phyloP scores from a whole-genome alignment of 2,888 invertebrate species.

The Trichacis sp. region DNA sequence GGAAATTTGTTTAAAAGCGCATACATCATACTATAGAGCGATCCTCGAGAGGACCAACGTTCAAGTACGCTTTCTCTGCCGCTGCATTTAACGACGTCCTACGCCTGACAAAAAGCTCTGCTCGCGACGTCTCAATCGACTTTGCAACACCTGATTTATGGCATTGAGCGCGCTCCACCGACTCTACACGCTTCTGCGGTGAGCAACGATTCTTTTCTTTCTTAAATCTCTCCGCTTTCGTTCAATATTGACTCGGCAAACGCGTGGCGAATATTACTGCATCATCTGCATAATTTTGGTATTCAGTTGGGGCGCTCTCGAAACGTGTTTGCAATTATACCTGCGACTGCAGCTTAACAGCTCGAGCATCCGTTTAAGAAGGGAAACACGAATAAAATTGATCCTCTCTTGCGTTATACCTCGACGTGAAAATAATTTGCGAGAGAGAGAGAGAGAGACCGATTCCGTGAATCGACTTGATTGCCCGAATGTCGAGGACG shows the following conservation, averaged over 20 bases:
- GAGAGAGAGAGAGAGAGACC: no score
- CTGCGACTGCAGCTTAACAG: conserved; percentile 28
- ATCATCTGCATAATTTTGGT: conserved; percentile 65
- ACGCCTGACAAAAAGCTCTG: conserved; percentile 37
- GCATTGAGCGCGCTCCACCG: conserved; percentile 38
- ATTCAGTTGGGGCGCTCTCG: conserved; percentile 61
- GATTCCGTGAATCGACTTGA: conserved; percentile 63
- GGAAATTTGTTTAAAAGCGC: no score
- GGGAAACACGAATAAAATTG: conserved; percentile 48
- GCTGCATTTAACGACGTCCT: conserved; percentile 61
- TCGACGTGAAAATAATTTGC: conserved; percentile 28
- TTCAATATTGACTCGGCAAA: conserved; percentile 65
- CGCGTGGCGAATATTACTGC: conserved; percentile 66
- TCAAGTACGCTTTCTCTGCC: no score
- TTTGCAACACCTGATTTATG: conserved; percentile 60
- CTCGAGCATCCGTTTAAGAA: conserved; percentile 31
- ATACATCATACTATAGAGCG: no score
- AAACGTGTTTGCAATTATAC: conserved; percentile 65
- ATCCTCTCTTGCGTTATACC: conserved; percentile 45
- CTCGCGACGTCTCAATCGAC: conserved; percentile 64
- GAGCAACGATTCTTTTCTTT: no score
- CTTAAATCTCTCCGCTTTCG: no score
- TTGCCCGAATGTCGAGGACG: conserved; percentile 62
- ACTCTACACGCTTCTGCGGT: no score
- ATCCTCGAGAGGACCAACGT: no score